These are phyloP conservation scores for Polymixis flavicincta DNA, from an alignment of 2,888 invertebrate genomes.

Conservation along the genomic window DNA sequence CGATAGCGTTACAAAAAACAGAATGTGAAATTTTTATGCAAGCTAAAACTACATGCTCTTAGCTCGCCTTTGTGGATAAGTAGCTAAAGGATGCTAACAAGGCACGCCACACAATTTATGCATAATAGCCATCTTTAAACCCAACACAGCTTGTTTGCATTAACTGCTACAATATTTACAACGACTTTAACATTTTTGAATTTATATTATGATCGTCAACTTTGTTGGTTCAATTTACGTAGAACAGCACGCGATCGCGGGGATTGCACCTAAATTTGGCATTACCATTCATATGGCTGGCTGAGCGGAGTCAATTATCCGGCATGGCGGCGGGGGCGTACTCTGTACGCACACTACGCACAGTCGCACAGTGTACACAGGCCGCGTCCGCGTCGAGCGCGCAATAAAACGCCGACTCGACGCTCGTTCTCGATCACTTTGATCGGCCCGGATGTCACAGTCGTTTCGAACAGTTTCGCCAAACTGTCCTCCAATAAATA, in stretches of 20 bases:
- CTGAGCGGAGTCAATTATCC: slow-evolving; percentile 69
- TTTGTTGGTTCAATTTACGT: slow-evolving; percentile 62
- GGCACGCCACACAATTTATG: slow-evolving; percentile 47
- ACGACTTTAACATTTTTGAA: slow-evolving; percentile 52
- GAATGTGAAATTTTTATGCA: slow-evolving; percentile 25
- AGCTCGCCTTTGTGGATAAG: slow-evolving; percentile 57
- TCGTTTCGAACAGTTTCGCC: slow-evolving; percentile 79
- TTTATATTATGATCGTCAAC: slow-evolving; percentile 60
- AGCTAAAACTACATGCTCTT: slow-evolving; percentile 41
- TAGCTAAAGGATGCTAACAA: slow-evolving; percentile 48
- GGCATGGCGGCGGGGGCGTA: slow-evolving; percentile 52
- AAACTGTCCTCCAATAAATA: slow-evolving; percentile 80
- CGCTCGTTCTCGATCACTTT: slow-evolving; percentile 85
- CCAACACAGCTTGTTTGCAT: slow-evolving; percentile 50
- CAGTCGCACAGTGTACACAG: slow-evolving; percentile 16
- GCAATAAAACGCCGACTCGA: slow-evolving; percentile 79
- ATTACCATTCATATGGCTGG: slow-evolving; percentile 68
- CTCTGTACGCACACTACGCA: neutral
- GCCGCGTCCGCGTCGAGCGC: slow-evolving; percentile 35
- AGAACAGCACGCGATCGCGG: slow-evolving; percentile 59
- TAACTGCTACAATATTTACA: slow-evolving; percentile 55
- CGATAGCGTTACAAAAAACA: slow-evolving; percentile 32
- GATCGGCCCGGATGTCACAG: slow-evolving; percentile 87
- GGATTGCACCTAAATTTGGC: slow-evolving; percentile 67
- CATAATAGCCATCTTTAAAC: slow-evolving; percentile 52